Evolutionary conservation across 2,888 invertebrate species (phyloP), one percentile per base, ranked within the genome.

Genomic region (Temnothorax ravouxi): DNA sequence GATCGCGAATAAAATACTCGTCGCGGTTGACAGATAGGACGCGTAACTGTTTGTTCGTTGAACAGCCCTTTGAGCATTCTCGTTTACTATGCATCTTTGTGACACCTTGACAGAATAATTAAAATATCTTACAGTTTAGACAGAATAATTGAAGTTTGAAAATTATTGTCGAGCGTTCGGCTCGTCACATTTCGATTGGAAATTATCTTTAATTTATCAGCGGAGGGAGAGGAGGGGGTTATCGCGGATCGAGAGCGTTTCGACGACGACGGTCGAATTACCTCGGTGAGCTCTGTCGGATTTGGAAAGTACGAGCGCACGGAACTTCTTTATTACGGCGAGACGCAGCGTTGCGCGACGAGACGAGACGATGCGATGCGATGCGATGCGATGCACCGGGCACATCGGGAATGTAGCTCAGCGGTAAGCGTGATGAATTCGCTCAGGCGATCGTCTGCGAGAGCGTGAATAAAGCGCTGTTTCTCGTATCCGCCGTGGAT

Each of bases 391-490:
- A 71, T 52, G 38, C 54, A 15, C 21, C 38, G n/a, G 71, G 34
- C 59, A 47, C 64, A 25, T 62, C 52, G 59, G 15, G 62, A 88
- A 88, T 88, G 85, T 88, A 84, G 88, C 83, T 80, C 88, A 87
- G 41, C 88, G 84, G 88, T 88, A 86, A 74, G 59, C 62, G 38
- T 29, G 62, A 75, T 75, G 61, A 62, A 75, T 62, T 76, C 44
- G 54, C 81, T 75, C 74, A 69, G 84, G 83, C 84, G 83, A 91
- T 88, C 90, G 89, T 81, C 87, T 91, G 92, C 88, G 93, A 92
- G 92, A 93, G 93, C 92, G 93, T 93, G 92, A 93, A 93, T 87
- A 90, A 86, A 79, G 83, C 44, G 71, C 75, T 66, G 81, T 34
- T 64, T 54, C 77, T 62, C 21, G 81, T 84, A 66, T 38, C 74